Conservation (phyloP, 1,140 invertebrate genomes). For the Heliconius nattereri region DNA sequence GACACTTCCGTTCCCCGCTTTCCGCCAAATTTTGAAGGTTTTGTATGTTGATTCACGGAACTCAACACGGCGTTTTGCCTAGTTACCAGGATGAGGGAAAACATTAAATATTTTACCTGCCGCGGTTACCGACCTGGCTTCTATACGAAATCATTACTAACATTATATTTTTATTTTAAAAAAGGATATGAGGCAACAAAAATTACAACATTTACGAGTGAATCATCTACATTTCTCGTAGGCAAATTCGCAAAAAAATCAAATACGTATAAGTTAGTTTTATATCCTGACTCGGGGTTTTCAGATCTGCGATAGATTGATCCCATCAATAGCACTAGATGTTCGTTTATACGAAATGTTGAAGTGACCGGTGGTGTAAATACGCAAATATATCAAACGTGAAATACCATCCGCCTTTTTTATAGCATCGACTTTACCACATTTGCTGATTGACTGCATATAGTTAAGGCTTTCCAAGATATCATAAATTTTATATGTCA, state of each 20-base stretch:
- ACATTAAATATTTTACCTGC: no score
- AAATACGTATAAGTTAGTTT: conserved; percentile 13
- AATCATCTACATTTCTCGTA: neutral
- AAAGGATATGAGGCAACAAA: no score
- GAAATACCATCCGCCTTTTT: neutral
- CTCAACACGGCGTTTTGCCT: neutral
- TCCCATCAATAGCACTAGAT: conserved; percentile 51
- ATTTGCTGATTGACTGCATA: no score
- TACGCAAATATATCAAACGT: neutral
- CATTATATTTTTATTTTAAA: no score
- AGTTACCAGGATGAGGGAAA: no score
- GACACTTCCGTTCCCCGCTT: neutral
- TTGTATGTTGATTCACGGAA: neutral
- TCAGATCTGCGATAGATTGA: conserved; percentile 52
- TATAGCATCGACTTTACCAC: neutral
- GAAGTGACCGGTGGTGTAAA: neutral
- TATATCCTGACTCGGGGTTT: conserved; percentile 38
- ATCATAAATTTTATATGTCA: no score
- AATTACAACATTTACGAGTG: no score
- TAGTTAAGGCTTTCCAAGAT: neutral
- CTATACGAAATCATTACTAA: no score
- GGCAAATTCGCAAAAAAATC: conserved; percentile 14
- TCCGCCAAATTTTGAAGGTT: no score
- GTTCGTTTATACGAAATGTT: conserved; percentile 20
- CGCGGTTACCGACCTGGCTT: no score